Evolutionary conservation across 1,140 invertebrate species (phyloP), one percentile per base, ranked within the genome.

Genomic region (Luehdorfia chinensis): DNA sequence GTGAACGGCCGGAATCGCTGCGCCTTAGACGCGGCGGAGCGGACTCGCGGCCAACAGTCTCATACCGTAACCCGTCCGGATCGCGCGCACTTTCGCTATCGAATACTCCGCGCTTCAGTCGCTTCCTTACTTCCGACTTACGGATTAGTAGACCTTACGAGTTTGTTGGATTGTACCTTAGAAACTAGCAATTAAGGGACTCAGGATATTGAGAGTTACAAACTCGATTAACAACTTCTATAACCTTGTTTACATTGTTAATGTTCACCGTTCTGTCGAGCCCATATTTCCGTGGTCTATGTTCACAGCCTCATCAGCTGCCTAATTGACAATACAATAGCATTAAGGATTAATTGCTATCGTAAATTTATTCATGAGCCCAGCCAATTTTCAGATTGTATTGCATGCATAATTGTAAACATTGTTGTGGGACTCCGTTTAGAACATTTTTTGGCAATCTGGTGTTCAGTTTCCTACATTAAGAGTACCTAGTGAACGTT

Each of bases 81-180:
- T 59, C 71, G 70, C 71, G 60, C 80, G 76, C 76, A 83, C 76
- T 83, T 83, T 84, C 80, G 80, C 72, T 81, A 60, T 84, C 74
- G 28, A 23, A 39, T 34, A 44, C 47, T 9, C 55, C 47, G 49
- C 32, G 58, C 66, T 70, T 66, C 57, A 66, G 63, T 48, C 37
- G 44, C 53, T 57, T 64, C 54, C 57, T 50, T 19, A 27, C 49
- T 34, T 33, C 32, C 49, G 34, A 36, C 9, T 34, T 19, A 15
- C 4, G 25, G 1, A 2, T 16, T 12, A 31, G 11, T 12, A 4
- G 28, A 31, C 3, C n/a, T n/a, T 31, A 11, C 28, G 30, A 13
- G 2, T 5, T 31, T 13, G 9, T n/a, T n/a, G n/a, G n/a, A n/a
- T n/a, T n/a, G n/a, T n/a, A n/a, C n/a, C n/a, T n/a, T n/a, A n/a